Evolutionary conservation across 2,888 invertebrate genomes (phyloP).

Genomic region (Plebejus anna): DNA sequence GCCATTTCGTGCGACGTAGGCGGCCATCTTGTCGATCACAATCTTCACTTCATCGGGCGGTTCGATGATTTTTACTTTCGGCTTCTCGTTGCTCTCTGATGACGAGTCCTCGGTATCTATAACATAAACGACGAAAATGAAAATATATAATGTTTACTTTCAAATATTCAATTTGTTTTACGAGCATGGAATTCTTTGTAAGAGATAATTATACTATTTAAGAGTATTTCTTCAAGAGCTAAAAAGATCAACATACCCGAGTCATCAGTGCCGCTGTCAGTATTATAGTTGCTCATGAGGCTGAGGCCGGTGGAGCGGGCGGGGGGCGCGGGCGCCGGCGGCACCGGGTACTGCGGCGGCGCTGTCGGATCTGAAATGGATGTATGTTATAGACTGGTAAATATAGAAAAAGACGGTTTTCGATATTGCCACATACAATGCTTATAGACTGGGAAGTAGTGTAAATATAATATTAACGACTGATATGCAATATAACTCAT

Average conservation of each 20-base stretch:
- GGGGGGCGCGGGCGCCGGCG: slow-evolving; percentile 36
- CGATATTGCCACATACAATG: too few relatives aligned
- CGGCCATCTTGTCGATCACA: slow-evolving; percentile 97
- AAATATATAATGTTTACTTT: too few relatives aligned
- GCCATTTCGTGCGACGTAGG: slow-evolving; percentile 97
- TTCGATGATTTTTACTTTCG: slow-evolving; percentile 71
- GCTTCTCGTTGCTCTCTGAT: slow-evolving; percentile 52
- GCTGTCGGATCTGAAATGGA: background rate
- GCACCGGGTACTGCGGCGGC: slow-evolving; percentile 43
- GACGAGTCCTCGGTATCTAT: slow-evolving; percentile 64
- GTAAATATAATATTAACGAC: too few relatives aligned
- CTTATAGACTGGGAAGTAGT: too few relatives aligned
- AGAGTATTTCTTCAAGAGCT: too few relatives aligned
- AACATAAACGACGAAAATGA: slow-evolving; percentile 30
- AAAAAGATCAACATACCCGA: slow-evolving; percentile 45
- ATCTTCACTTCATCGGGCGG: slow-evolving; percentile 91
- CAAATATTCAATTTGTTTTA: too few relatives aligned
- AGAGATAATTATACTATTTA: too few relatives aligned
- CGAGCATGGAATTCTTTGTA: too few relatives aligned
- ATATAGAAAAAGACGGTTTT: too few relatives aligned
- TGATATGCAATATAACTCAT: too few relatives aligned
- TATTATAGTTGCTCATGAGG: slow-evolving; percentile 80
- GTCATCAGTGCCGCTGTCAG: slow-evolving; percentile 70
- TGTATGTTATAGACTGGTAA: background rate
- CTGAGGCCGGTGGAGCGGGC: slow-evolving; percentile 65